A percentile compares a stretch with the other conserved stretches of the same genome.
Conservation (phyloP, 2,113 vertebrate species). For the Ptilonorhynchus violaceus region DNA sequence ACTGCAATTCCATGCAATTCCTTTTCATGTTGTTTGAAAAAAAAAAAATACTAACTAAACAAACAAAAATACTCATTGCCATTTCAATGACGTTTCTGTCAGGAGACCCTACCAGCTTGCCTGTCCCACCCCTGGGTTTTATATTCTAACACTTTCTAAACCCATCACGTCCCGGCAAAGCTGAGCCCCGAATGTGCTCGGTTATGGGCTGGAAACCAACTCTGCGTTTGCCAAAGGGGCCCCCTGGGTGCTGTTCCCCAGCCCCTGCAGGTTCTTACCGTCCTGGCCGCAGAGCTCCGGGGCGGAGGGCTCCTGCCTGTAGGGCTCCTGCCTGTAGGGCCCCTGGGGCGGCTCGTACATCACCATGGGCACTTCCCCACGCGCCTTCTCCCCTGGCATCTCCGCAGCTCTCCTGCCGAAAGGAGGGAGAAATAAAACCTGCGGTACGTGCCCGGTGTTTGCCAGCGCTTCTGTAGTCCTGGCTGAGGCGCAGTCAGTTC, state of each 20-base stretch:
- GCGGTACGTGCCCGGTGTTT: too few species aligned
- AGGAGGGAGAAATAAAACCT: not conserved
- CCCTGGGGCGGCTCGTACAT: not conserved
- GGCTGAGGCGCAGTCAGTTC: not conserved
- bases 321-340: not conserved
- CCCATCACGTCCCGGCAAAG: not conserved
- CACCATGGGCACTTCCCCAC: not conserved
- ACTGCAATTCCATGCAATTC: not conserved
- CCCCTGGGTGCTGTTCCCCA: not conserved
- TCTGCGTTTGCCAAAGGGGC: accelerated
- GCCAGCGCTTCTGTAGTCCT: too few species aligned
- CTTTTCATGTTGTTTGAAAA: not conserved
- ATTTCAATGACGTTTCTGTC: not conserved
- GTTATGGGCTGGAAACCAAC: accelerated
- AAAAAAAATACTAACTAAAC: not conserved
- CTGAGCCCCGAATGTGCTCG: not conserved
- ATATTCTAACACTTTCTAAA: accelerated
- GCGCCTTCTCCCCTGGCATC: constrained; percentile 1
- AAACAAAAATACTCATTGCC: not conserved
- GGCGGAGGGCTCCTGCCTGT: not conserved
- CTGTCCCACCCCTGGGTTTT: not conserved
- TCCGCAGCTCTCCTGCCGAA: not conserved
- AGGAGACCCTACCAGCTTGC: not conserved
- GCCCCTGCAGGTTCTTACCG: not conserved
- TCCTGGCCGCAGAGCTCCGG: not conserved